A percentile compares a stretch with the other conserved stretches of the same genome.
Evolutionary conservation across 2,888 invertebrate genomes (phyloP).

Genomic region (Heliconius hortense): DNA sequence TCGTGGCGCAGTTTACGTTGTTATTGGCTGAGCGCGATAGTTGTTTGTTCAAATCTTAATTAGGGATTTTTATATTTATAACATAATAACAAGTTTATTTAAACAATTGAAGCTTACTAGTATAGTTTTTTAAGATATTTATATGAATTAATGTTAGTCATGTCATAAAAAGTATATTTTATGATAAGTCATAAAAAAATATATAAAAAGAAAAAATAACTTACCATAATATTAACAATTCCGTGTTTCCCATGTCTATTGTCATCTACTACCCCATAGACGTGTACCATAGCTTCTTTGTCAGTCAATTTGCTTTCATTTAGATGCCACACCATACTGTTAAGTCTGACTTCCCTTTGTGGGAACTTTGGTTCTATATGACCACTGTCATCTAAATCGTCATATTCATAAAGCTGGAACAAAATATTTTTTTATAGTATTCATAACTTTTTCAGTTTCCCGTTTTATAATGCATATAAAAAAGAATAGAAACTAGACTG

Average conservation of each 20-base stretch:
- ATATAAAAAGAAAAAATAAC: neutral
- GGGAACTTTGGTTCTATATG: conserved; percentile 55
- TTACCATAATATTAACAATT: conserved; percentile 58
- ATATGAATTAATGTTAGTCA: too few species aligned
- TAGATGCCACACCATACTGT: conserved; percentile 53
- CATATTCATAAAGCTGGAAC: conserved; percentile 82
- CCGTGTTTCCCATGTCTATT: conserved; percentile 44
- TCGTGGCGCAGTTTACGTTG: too few species aligned
- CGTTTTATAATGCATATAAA: too few species aligned
- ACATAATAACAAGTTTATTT: neutral
- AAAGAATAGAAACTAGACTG: too few species aligned
- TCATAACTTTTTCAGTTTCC: neutral
- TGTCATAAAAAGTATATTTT: neutral
- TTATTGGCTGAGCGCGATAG: neutral
- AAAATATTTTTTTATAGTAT: neutral
- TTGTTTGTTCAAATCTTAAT: neutral
- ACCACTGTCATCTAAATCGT: conserved; percentile 80
- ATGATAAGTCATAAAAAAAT: neutral
- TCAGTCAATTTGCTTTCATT: conserved; percentile 57
- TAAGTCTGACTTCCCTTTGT: conserved; percentile 54
- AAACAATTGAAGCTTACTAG: too few species aligned
- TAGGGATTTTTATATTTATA: neutral
- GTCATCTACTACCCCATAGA: conserved; percentile 49
- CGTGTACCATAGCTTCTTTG: conserved; percentile 61
- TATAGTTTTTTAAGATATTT: too few species aligned